These are phyloP conservation scores for Castor canadensis DNA, from an alignment of 2,113 vertebrate genomes.

Conservation along the genomic window DNA sequence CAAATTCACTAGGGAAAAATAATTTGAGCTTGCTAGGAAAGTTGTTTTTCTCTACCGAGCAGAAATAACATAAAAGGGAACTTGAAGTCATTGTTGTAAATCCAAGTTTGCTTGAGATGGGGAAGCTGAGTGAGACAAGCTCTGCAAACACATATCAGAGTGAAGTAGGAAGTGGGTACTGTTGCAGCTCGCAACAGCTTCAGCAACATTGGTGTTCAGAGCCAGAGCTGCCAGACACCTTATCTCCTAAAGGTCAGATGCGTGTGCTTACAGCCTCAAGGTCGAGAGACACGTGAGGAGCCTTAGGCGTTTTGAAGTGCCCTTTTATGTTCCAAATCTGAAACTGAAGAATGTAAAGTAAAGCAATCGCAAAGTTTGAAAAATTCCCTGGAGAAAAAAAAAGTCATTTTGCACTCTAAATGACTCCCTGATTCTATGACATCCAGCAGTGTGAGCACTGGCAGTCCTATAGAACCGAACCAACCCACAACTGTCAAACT, in stretches of 20 bases:
- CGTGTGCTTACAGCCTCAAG: background rate
- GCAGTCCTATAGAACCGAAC: background rate
- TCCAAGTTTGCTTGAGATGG: conserved; percentile 51
- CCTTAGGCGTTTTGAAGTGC: background rate
- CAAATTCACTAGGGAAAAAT: background rate
- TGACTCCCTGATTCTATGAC: background rate
- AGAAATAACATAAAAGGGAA: conserved; percentile 61
- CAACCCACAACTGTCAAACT: background rate
- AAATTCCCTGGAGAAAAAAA: background rate
- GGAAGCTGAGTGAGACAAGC: conserved; percentile 71
- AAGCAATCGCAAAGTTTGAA: conserved; percentile 37
- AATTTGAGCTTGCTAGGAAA: background rate
- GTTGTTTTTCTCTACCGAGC: background rate
- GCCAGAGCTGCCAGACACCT: background rate
- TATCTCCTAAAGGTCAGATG: background rate
- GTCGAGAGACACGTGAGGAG: background rate
- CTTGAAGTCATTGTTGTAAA: conserved; percentile 52
- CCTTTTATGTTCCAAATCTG: background rate
- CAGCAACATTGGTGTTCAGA: conserved; percentile 61
- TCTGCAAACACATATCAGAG: conserved; percentile 68
- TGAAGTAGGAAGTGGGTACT: conserved; percentile 83
- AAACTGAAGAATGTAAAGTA: conserved; percentile 2
- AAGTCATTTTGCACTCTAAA: background rate
- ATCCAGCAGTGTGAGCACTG: background rate
- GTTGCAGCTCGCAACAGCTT: conserved; percentile 70